Conservation (phyloP, 2,113 vertebrate species). For the Charina bottae region DNA sequence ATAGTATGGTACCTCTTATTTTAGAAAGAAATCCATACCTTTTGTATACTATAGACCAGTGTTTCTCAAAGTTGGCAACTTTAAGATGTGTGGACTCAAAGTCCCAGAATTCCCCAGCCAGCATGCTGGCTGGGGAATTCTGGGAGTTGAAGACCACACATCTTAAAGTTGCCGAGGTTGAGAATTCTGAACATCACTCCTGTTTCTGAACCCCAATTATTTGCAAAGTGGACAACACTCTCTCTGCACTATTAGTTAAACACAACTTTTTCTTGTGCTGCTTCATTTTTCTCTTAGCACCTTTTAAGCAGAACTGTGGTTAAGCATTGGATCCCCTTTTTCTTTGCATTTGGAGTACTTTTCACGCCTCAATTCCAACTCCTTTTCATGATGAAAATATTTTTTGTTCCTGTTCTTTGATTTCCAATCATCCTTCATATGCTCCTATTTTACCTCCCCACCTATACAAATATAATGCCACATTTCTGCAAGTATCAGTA, state of each 20-base stretch:
- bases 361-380: background rate
- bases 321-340: background rate
- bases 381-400: background rate
- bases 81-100: background rate
- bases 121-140: too few species aligned
- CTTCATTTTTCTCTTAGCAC: background rate
- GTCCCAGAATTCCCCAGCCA: background rate
- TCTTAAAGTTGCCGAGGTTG: background rate
- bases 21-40: constrained; percentile 11
- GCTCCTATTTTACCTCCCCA: background rate
- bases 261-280: background rate
- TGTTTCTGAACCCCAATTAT: background rate
- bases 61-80: background rate
- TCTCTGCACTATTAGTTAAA: background rate
- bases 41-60: background rate
- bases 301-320: background rate
- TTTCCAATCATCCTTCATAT: background rate
- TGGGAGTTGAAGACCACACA: background rate
- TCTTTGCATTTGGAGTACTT: background rate
- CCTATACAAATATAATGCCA: background rate
- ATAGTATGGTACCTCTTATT: background rate
- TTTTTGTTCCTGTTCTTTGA: background rate
- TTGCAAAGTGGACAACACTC: background rate
- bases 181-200: background rate
- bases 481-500: background rate